phyloP scores from a whole-genome alignment of 1,140 invertebrate genomes.

The Tribolium castaneum region DNA sequence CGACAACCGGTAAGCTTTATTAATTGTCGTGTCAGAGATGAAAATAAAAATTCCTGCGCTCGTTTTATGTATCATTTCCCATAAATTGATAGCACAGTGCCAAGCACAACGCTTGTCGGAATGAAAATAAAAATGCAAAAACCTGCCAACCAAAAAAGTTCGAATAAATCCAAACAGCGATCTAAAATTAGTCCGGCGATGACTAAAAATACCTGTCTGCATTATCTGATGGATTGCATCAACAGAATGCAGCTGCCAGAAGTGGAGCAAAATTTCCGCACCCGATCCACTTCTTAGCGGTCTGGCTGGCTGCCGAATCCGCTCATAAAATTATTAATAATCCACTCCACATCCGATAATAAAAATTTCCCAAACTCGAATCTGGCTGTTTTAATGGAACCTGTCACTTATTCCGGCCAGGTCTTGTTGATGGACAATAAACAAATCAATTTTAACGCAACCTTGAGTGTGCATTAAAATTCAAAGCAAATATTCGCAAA shows the following conservation, averaged over 20 bases:
- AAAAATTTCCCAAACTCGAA: neutral
- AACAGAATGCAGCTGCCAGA: neutral
- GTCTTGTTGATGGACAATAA: conserved; percentile 9
- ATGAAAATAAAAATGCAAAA: neutral
- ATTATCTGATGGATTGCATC: conserved; percentile 4
- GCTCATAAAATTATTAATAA: conserved; percentile 4
- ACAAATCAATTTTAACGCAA: conserved; percentile 1
- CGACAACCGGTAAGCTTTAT: neutral
- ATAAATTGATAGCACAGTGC: conserved; percentile 13
- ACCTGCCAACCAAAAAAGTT: conserved; percentile 5
- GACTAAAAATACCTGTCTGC: neutral
- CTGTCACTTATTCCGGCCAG: neutral
- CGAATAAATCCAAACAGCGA: neutral
- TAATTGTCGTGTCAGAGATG: conserved; percentile 4
- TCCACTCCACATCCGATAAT: neutral
- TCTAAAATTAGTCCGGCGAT: neutral
- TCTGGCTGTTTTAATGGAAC: neutral
- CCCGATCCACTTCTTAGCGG: neutral
- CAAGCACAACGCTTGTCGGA: neutral
- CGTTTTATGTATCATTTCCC: conserved; percentile 7
- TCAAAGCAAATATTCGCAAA: conserved; percentile 3
- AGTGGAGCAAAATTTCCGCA: neutral
- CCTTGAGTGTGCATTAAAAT: conserved; percentile 18
- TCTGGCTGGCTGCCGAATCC: conserved; percentile 10
- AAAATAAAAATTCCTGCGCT: conserved; percentile 16